Evolutionary conservation across 2,113 vertebrate genomes (phyloP).

Genomic region (cattle (Bos taurus)): ARS-UCD2.0 NC_037329.1:94059501-94060000

Average conservation of each 20-base stretch:
- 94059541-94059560: background rate
- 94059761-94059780: background rate
- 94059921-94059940: background rate
- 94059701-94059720: background rate
- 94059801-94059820: background rate
- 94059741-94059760: background rate
- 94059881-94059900: background rate
- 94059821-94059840: background rate
- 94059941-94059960: background rate
- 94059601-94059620: background rate
- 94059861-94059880: background rate
- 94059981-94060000: background rate
- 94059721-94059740: background rate
- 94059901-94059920: background rate
- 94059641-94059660: background rate
- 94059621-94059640: background rate
- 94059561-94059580: background rate
- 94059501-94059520: background rate
- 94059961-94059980: background rate
- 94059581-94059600: too few relatives aligned
- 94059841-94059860: background rate
- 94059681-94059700: background rate
- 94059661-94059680: background rate
- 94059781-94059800: background rate
- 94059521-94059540: background rate